Base-by-base conservation (phyloP, 1,140 invertebrate species). In the fruit fly (Drosophila melanogaster) region DNA sequence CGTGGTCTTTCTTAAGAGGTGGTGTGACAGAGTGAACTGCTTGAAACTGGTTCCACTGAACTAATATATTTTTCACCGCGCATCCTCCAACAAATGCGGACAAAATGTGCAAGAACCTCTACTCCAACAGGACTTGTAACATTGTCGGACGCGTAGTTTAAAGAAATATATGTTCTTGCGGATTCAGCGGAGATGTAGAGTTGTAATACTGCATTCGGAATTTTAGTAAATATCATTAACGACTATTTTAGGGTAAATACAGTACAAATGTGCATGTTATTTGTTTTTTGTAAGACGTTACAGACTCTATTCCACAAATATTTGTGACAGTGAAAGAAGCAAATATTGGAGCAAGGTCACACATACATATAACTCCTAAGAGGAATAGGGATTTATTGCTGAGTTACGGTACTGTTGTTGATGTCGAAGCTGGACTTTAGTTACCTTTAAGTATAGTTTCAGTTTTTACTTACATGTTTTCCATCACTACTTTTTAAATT, bases 361-460 rank as follows among this genome's bases (percentile, higher is more conserved):
- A n/a, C 44, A 47, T n/a, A 47, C 44, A 47, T n/a, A 47, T n/a
- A 47, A 26, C 22, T 46, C 12, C 22, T 47, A 14, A 14, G 22
- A 7, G 1, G n/a, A n/a, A 47, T 3, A 47, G n/a, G 6, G 2
- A 24, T n/a, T 47, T n/a, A 8, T 24, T 14, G 44, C 44, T 26
- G 22, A 8, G 10, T 49, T n/a, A 49, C 33, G 26, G 47, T 49
- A 30, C 22, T 26, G 15, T 7, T 8, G 30, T 7, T 49, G 47
- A 33, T 24, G 47, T 49, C 47, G 30, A 49, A 33, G 15, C 47
- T 49, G 47, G 47, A 4, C 24, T 8, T 30, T 30, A 8, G 0
- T 8, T 8, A 2, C 7, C 7, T 30, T 8, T 30, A 30, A 8
- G 26, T 30, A 30, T 30, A 30, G 26, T 30, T 22, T 22, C 19